These are phyloP conservation scores for Papilio xuthus DNA, from an alignment of 1,140 invertebrate genomes.

Conservation along the genomic window DNA sequence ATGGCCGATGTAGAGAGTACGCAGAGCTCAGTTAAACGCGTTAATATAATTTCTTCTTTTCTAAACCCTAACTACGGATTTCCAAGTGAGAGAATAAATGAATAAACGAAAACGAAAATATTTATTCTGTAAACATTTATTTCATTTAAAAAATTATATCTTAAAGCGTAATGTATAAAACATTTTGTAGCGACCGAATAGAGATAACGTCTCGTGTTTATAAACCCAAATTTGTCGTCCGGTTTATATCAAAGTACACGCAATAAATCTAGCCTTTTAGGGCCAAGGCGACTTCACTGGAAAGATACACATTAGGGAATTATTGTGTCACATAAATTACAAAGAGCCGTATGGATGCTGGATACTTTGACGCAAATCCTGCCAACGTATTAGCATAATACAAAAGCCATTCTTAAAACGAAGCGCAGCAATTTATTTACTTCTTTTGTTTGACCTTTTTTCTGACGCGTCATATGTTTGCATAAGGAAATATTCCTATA, in stretches of 20 bases:
- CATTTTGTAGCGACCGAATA: constrained; percentile 31
- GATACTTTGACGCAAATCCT: constrained; percentile 33
- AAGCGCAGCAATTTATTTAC: constrained; percentile 22
- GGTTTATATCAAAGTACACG: constrained; percentile 34
- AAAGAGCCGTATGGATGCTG: constrained; percentile 27
- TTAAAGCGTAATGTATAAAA: constrained; percentile 28
- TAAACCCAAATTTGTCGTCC: constrained; percentile 35
- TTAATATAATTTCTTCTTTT: background rate
- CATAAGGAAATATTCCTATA: background rate
- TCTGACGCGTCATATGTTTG: background rate
- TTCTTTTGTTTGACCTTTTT: constrained; percentile 25
- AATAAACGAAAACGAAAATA: background rate
- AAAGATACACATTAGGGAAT: constrained; percentile 39
- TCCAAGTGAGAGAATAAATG: background rate
- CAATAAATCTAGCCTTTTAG: constrained; percentile 39
- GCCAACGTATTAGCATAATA: constrained; percentile 31
- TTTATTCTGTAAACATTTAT: background rate
- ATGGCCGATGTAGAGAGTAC: background rate
- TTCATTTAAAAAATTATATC: background rate
- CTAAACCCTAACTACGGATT: background rate
- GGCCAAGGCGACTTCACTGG: constrained; percentile 33
- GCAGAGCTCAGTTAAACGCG: background rate
- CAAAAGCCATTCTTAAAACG: constrained; percentile 20
- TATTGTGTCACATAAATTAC: constrained; percentile 40
- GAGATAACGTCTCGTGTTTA: constrained; percentile 22